Percentiles rank a stretch among this genome's conserved stretches.
These are phyloP conservation scores for Scarus forsteni DNA, from an alignment of 2,797 vertebrate genomes.

Conservation along the genomic window DNA sequence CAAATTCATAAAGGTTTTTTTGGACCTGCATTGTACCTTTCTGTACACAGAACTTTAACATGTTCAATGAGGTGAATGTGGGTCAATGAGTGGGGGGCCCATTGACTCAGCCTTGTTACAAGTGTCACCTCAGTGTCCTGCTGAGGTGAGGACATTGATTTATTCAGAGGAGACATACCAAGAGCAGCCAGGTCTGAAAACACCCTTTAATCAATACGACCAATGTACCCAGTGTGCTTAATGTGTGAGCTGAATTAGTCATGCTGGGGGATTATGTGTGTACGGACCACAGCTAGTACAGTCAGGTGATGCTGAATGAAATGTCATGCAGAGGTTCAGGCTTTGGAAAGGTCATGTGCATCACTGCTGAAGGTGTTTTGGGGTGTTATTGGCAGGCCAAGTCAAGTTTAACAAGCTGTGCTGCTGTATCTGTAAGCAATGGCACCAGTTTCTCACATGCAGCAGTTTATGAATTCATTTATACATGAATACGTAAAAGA, in stretches of 20 bases:
- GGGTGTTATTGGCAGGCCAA: slow-evolving; percentile 56
- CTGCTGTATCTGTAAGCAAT: slow-evolving; percentile 21
- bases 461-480: slow-evolving; percentile 6
- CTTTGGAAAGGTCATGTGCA: slow-evolving; percentile 61
- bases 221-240: slow-evolving; percentile 50
- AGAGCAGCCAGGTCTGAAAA: slow-evolving; percentile 62
- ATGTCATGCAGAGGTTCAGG: slow-evolving; percentile 50
- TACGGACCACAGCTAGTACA: slow-evolving; percentile 49
- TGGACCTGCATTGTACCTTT: too few relatives aligned
- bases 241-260: slow-evolving; percentile 57
- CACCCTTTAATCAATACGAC: slow-evolving; percentile 79
- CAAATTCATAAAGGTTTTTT: too few relatives aligned
- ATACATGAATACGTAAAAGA: neutral
- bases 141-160: slow-evolving; percentile 73
- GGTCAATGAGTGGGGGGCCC: slow-evolving; percentile 29
- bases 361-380: slow-evolving; percentile 58
- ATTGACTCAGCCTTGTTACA: slow-evolving; percentile 53
- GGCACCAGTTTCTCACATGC: neutral
- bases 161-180: slow-evolving; percentile 40
- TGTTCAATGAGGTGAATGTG: slow-evolving; percentile 55
- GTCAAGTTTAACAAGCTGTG: slow-evolving; percentile 52
- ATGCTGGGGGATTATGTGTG: slow-evolving; percentile 37
- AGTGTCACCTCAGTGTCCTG: slow-evolving; percentile 61
- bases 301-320: slow-evolving; percentile 58
- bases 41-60: slow-evolving; percentile 41